phyloP scores from a whole-genome alignment of 2,888 invertebrate genomes.

The Aleiodes leptofemur region DNA sequence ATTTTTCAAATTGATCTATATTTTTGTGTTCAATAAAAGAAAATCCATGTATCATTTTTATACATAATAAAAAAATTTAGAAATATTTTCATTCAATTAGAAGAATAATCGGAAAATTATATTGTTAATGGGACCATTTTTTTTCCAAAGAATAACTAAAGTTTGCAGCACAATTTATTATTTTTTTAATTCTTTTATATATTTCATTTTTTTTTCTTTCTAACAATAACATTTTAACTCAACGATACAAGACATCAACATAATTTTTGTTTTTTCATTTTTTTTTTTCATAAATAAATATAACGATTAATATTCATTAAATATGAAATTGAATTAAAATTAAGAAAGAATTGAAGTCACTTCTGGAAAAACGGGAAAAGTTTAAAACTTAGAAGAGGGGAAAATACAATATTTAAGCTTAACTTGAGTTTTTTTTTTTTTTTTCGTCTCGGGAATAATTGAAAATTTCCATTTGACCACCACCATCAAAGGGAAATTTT shows the following conservation, averaged over 20 bases:
- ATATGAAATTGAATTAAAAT: slow-evolving; percentile 58
- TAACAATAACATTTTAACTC: slow-evolving; percentile 62
- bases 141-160: neutral
- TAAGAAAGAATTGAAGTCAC: slow-evolving; percentile 69
- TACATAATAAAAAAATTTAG: neutral
- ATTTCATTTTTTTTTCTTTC: slow-evolving; percentile 58
- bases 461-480: slow-evolving; percentile 72
- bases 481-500: slow-evolving; percentile 72
- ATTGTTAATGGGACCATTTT: neutral
- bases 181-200: slow-evolving; percentile 48
- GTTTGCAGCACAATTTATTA: neutral
- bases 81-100: too few relatives aligned
- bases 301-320: slow-evolving; percentile 54
- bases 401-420: slow-evolving; percentile 60
- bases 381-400: slow-evolving; percentile 58
- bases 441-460: slow-evolving; percentile 35
- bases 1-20: slow-evolving; percentile 2
- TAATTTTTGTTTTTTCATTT: slow-evolving; percentile 30
- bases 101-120: too few relatives aligned
- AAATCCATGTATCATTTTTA: slow-evolving; percentile 13
- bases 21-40: neutral
- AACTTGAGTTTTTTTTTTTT: slow-evolving; percentile 59
- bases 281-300: slow-evolving; percentile 50
- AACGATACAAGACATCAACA: slow-evolving; percentile 64
- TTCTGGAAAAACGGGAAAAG: slow-evolving; percentile 73